These are phyloP conservation scores for Amblyjoppa fuscipennis DNA, from an alignment of 2,888 invertebrate genomes.

Conservation along the genomic window DNA sequence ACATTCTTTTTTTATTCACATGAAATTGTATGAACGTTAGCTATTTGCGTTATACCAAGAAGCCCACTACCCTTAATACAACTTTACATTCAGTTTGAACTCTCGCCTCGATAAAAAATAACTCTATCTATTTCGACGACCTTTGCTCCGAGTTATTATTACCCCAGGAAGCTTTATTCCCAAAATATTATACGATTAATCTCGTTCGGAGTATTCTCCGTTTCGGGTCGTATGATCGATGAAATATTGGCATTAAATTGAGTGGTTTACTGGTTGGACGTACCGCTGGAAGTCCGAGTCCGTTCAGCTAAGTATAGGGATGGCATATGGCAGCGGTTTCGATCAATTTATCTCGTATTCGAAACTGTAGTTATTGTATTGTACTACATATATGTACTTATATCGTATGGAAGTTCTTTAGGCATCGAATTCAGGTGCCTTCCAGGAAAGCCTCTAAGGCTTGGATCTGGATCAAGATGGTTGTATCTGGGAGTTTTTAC, in stretches of 20 bases:
- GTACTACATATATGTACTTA: background rate
- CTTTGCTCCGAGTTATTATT: no score
- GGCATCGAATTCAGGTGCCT: slow-evolving; percentile 15
- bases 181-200: no score
- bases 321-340: background rate
- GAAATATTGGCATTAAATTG: background rate
- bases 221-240: no score
- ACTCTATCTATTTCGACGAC: no score
- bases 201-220: no score
- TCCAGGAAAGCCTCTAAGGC: slow-evolving; percentile 34
- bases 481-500: slow-evolving; percentile 19
- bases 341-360: background rate
- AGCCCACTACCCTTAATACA: no score
- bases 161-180: no score
- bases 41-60: no score
- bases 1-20: background rate
- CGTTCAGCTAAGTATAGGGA: background rate
- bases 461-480: slow-evolving; percentile 12
- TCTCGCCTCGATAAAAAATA: no score
- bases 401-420: background rate
- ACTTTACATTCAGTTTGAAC: no score
- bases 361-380: no score
- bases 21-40: no score
- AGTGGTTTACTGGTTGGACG: background rate
- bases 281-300: background rate